Base-by-base conservation (phyloP, 2,888 invertebrate genomes). In the Drosophila bunnanda region DNA sequence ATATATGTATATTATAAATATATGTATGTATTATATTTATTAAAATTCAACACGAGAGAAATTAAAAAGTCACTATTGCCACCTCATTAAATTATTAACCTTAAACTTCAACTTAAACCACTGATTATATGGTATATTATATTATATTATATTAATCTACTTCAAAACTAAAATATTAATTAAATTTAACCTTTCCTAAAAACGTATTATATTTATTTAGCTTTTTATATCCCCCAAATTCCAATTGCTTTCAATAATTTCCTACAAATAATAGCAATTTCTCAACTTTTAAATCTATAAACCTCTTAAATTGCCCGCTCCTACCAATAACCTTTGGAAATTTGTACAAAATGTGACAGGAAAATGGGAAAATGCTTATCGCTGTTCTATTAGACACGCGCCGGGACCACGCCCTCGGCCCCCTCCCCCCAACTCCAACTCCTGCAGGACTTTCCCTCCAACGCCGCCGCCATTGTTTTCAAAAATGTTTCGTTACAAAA, bases 341-440 rank as follows among this genome's bases (percentile, higher is more conserved):
- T 17, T 30, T 10, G 10, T 34, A 52, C 32, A 30, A 59, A 53
- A 30, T 59, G 13, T 59, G 55, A 20, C 59, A 22, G 9, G 38
- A 53, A 59, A 59, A 59, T 59, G n/a, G 39, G 10, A 30, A 54
- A 22, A 17, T 73, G 78, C 82, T 84, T 84, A 84, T 84, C 83
- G 88, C 82, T 79, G 75, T 88, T 88, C 76, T 85, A 88, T 88
- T 88, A 88, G 57, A 61, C 59, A 75, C 75, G 75, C 64, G 65
- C 54, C 75, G 44, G 17, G 17, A 50, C 56, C 50, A 54, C 65
- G 55, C 36, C 65, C 54, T 44, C 25, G 15, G 39, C 52, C 17
- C 15, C 39, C 30, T n/a, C n/a, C n/a, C n/a, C n/a, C n/a, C n/a
- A n/a, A n/a, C n/a, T n/a, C n/a, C 2, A 4, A 3, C 41, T 41